These are phyloP conservation scores for Anguilla japonica DNA, from an alignment of 2,113 vertebrate genomes.

Conservation along the genomic window DNA sequence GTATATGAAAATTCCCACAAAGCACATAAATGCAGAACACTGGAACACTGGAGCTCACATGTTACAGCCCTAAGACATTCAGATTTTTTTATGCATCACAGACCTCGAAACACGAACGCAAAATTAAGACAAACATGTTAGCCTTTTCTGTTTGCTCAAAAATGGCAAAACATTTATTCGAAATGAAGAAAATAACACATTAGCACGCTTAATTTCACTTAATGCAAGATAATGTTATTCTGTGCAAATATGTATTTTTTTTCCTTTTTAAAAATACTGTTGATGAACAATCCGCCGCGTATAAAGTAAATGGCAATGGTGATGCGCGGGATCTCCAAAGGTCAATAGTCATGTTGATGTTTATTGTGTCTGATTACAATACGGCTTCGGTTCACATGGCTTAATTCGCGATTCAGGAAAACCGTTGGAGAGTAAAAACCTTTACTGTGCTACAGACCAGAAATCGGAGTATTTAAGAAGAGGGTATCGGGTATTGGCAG, in stretches of 20 bases:
- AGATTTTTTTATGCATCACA: not conserved
- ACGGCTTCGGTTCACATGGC: slow-evolving; percentile 28
- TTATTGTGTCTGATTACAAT: slow-evolving; percentile 47
- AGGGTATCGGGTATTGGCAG: slow-evolving; percentile 62
- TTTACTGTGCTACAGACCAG: slow-evolving; percentile 32
- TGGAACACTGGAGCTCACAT: no score
- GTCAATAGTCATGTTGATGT: slow-evolving; percentile 55
- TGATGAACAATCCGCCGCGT: slow-evolving; percentile 40
- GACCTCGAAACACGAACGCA: not conserved
- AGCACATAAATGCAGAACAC: no score
- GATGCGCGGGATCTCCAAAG: slow-evolving; percentile 49
- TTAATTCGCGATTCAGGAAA: slow-evolving; percentile 35
- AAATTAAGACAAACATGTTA: not conserved
- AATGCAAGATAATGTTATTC: slow-evolving; percentile 29
- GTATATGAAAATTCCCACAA: no score
- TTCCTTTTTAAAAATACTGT: slow-evolving; percentile 19
- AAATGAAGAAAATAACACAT: slow-evolving; percentile 43
- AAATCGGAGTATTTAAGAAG: slow-evolving; percentile 57
- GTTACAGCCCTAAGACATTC: no score
- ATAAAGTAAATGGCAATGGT: slow-evolving; percentile 43
- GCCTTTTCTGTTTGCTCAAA: slow-evolving; percentile 22
- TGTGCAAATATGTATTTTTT: slow-evolving; percentile 25
- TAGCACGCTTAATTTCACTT: slow-evolving; percentile 50
- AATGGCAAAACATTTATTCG: slow-evolving; percentile 45
- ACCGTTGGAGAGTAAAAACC: slow-evolving; percentile 30